A percentile compares a stretch with the other conserved stretches of the same genome.
These are phyloP conservation scores for Mycalesis mineus DNA, from an alignment of 2,888 invertebrate species.

Conservation along the genomic window DNA sequence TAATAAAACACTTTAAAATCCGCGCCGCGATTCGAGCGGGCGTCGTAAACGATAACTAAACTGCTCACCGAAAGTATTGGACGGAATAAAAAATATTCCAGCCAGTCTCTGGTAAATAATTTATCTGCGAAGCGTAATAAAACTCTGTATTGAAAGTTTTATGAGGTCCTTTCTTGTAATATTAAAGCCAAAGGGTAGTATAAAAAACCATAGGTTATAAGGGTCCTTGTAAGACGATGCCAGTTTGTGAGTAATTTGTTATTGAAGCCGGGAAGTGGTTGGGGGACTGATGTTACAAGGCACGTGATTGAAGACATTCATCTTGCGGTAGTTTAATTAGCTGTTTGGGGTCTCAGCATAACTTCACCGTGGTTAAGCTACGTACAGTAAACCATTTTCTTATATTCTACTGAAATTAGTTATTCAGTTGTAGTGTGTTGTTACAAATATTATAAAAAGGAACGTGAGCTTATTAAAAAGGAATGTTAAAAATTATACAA, in stretches of 20 bases:
- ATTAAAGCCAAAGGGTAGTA: neutral
- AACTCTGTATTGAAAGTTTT: constrained; percentile 3
- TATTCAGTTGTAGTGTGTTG: too few relatives aligned
- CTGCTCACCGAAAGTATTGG: neutral
- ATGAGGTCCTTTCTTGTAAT: constrained; percentile 5
- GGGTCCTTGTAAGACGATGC: constrained; percentile 28
- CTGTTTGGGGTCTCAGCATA: constrained; percentile 31
- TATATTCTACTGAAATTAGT: too few relatives aligned
- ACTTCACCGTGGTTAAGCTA: neutral
- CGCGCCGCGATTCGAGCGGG: neutral
- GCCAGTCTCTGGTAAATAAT: neutral
- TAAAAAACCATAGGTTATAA: constrained; percentile 15
- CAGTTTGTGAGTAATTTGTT: constrained; percentile 48
- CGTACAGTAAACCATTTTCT: too few relatives aligned
- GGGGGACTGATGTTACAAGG: constrained; percentile 40
- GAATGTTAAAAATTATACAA: too few relatives aligned
- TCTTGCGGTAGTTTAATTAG: constrained; percentile 67
- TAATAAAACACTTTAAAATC: too few relatives aligned
- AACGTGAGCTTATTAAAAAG: too few relatives aligned
- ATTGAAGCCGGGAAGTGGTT: constrained; percentile 31
- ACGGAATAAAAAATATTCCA: neutral
- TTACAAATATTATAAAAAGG: too few relatives aligned
- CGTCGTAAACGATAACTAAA: neutral
- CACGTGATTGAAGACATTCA: constrained; percentile 71
- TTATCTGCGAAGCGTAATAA: constrained; percentile 6